Percentiles rank a stretch among this genome's conserved stretches.
These are phyloP conservation scores for Spilogale gracilis DNA, from an alignment of 2,113 vertebrate species.

Conservation along the genomic window DNA sequence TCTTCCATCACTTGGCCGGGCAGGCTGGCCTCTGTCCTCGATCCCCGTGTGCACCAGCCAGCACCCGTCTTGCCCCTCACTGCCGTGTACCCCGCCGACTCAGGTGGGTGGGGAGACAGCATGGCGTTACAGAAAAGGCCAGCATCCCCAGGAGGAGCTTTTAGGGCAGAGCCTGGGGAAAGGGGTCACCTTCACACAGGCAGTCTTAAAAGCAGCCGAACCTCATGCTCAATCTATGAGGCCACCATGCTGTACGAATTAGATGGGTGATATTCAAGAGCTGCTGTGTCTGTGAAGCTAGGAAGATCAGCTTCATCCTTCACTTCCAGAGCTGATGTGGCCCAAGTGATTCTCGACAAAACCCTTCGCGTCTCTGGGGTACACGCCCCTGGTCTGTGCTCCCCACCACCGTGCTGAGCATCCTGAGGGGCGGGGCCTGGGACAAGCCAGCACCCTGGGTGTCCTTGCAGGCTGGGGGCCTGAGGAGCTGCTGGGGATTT, in stretches of 20 bases:
- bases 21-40: background rate
- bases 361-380: background rate
- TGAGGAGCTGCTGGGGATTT: background rate
- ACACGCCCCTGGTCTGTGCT: accelerated
- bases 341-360: background rate
- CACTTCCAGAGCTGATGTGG: background rate
- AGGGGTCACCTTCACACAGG: background rate
- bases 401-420: background rate
- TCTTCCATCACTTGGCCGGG: background rate
- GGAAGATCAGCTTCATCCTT: background rate
- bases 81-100: background rate
- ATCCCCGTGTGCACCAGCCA: background rate
- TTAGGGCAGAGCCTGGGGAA: background rate
- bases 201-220: background rate
- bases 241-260: accelerated
- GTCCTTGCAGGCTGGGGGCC: background rate
- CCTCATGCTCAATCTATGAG: accelerated
- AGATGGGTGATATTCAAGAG: accelerated
- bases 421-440: background rate
- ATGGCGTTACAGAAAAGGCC: background rate
- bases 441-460: background rate
- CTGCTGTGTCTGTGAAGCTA: accelerated
- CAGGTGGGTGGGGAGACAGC: accelerated
- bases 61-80: background rate
- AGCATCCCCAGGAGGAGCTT: background rate